A percentile compares a stretch with the other conserved stretches of the same genome.
phyloP scores from a whole-genome alignment of 2,888 invertebrate genomes.

The Noctua fimbriata region DNA sequence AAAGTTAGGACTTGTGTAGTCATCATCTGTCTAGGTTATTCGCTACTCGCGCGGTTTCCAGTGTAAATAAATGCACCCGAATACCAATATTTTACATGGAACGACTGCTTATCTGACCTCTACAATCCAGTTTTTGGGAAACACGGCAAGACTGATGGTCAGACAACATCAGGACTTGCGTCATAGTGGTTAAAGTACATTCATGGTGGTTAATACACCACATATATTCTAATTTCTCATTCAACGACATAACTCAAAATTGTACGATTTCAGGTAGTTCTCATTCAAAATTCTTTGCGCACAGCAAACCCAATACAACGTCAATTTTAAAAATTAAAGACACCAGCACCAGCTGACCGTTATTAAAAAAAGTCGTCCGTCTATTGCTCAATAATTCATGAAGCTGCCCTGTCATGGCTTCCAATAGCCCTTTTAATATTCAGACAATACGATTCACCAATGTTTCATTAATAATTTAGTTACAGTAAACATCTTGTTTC shows the following conservation, averaged over 20 bases:
- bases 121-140: background rate
- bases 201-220: background rate
- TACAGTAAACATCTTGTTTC: conserved; percentile 35
- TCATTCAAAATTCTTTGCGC: background rate
- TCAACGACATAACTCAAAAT: background rate
- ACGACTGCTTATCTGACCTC: background rate
- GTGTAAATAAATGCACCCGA: background rate
- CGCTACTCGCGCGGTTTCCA: background rate
- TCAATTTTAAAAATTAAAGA: conserved; percentile 47
- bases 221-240: background rate
- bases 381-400: conserved; percentile 64
- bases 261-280: background rate
- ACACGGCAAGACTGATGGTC: background rate
- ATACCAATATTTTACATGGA: background rate
- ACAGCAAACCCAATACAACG: background rate
- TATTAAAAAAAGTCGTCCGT: conserved; percentile 50
- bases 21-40: background rate
- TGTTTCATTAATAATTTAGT: conserved; percentile 44
- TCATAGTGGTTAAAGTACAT: background rate
- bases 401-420: conserved; percentile 36
- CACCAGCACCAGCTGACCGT: conserved; percentile 5
- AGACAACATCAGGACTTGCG: background rate
- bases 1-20: background rate
- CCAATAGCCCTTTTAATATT: conserved; percentile 58
- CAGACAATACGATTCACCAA: conserved; percentile 44